Evolutionary conservation across 2,797 vertebrate genomes (phyloP), one percentile per base, ranked within the genome.

Genomic region (Nyctibius grandis): DNA sequence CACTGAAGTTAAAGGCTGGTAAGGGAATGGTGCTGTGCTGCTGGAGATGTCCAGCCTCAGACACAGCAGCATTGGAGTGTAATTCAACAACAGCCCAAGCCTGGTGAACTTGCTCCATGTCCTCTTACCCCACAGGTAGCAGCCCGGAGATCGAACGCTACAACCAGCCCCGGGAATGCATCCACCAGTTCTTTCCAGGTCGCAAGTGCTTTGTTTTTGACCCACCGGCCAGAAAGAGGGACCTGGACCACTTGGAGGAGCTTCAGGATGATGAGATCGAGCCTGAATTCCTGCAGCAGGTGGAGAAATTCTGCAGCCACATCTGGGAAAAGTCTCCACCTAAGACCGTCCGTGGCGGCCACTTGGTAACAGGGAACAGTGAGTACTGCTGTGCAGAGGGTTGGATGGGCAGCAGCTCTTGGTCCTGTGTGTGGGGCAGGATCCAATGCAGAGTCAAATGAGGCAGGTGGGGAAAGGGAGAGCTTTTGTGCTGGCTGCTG

Each of bases 261-360:
- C 61, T 98, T 21, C 53, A 29, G 3, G 88, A 98, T 4, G 20
- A 72, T 0, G 95, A 98, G 6, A 87, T 98, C 44, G 67, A 95
- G 4, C 40, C 72, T 12, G 87, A 88, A 6, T 98, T 98, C 96
- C 63, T 97, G 38, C 33, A 96, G 50, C 95, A 97, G 76, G 88
- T 97, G 12, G n/a, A 86, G 28, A 38, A 85, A 5, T 98, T 98
- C 91, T 97, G 96, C 90, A 48, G 44, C 29, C 93, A 98, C 57
- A 79, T 98, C 68, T 95, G 97, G n/a, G 68, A 48, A 21, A 82
- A 89, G 3, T 89, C 97, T 22, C 60, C 88, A 5, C 64, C 80
- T 68, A 98, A 98, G 95, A 94, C 82, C 40, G 61, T 98, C 33
- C 94, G 88, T 20, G 96, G 96, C 40, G 97, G 95, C 42, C 82